Evolutionary conservation across 2,113 vertebrate species (phyloP), one percentile per base, ranked within the genome.

Genomic region (Pelobates fuscus): DNA sequence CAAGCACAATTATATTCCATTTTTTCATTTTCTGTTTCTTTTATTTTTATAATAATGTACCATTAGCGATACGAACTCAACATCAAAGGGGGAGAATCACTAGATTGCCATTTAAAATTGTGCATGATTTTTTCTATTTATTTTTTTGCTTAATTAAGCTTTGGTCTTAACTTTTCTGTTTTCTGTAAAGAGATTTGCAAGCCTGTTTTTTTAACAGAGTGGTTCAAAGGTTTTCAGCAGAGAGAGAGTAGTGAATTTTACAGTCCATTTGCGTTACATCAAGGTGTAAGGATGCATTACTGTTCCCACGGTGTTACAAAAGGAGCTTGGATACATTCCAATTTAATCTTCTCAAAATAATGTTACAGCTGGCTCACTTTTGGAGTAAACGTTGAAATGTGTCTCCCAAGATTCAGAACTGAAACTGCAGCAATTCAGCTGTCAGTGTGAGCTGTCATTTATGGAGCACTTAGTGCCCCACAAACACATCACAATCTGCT

Each of bases 311-410:
- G 75, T 68, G 21, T 72, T 81, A 82, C 81, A 81, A 2, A 77
- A 81, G 82, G 60, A 79, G 61, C 54, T 43, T 80, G 86, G 85
- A 86, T 78, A 72, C 49, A 72, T 78, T 86, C 88, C 87, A 82
- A 0, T 81, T 82, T 77, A 80, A 87, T 81, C 86, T 89, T 81
- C 88, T 68, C 65, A 79, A 80, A 84, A 60, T 83, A 0, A 67
- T 62, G 70, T 59, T 81, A 79, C 85, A 86, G 83, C 84, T 83
- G 84, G 81, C 78, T 84, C 25, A 8, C 72, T 88, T 70, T 61
- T 67, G 69, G 80, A 27, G 67, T 82, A 80, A 83, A 80, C 57
- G 78, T 64, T 79, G 80, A 74, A 82, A 81, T 77, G 75, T 77
- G 72, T 81, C 85, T 89, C 80, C 77, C 61, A 59, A 74, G 78